Evolutionary conservation across 1,140 invertebrate genomes (phyloP), one percentile per base, ranked within the genome.

Genomic region (Mizuhopecten yessoensis): DNA sequence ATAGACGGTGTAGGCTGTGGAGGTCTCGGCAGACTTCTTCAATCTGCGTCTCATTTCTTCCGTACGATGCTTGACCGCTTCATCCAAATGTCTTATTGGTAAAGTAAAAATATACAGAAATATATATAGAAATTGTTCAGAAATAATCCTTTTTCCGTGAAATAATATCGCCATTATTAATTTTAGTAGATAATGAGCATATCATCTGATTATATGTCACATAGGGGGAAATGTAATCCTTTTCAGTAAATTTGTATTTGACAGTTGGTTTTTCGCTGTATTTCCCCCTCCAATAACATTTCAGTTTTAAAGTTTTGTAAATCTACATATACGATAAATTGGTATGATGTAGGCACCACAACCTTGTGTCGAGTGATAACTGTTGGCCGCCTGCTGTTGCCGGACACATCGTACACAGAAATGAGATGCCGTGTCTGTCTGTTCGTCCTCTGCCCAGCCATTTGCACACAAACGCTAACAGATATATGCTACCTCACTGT

Each of bases 351-450:
- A 75, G 57, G 57, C 57, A 75, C 57, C 57, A 75, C 57, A 75
- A 75, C 57, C 57, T 75, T 75, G 57, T 75, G 57, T 75, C 57
- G 57, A 75, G 57, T 75, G 57, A 75, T 29, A 75, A 75, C n/a
- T 75, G n/a, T 29, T 75, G 57, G 57, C 57, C 23, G 57, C 57
- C 57, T 75, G 57, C 29, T n/a, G 11, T 75, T 75, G 57, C 17
- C n/a, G n/a, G 57, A 75, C 57, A 75, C 57, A 75, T 75, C 57
- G 57, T 75, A 75, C 57, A 75, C 57, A 75, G 57, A 75, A 75
- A 75, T 75, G 57, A 75, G 57, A 75, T 75, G 57, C 57, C 42
- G 57, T 75, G 57, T 75, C 57, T 75, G 57, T 75, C 57, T 75
- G 57, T 75, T 29, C 57, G 11, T 75, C 57, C 42, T 45, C 42